Percentiles rank a stretch among this genome's conserved stretches.
phyloP scores from a whole-genome alignment of 53 echinoderm and acorn worm genomes.

The Echinometra lucunter region DNA sequence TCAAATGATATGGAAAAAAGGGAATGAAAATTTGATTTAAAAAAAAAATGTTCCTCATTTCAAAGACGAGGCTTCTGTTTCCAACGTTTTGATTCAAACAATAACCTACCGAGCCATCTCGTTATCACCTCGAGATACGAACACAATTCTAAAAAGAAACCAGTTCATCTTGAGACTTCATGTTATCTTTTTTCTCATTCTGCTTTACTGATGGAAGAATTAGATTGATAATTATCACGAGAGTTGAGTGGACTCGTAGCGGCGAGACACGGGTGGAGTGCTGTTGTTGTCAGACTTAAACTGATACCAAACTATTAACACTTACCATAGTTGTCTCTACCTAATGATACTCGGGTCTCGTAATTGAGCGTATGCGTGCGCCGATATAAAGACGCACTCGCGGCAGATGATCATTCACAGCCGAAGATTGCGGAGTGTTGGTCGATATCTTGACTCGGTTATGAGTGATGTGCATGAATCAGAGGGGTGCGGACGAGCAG shows the following conservation, averaged over 20 bases:
- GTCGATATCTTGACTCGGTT: constrained; percentile 19
- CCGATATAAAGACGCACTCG: background rate
- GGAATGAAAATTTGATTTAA: no score
- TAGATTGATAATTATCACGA: constrained; percentile 36
- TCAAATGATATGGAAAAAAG: no score
- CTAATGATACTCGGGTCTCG: background rate
- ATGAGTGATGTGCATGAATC: constrained; percentile 42
- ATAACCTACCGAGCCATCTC: background rate
- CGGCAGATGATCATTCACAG: background rate
- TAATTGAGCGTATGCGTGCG: background rate
- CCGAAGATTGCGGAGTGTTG: background rate
- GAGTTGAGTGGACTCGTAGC: background rate
- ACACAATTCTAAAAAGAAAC: background rate
- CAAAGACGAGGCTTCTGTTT: no score
- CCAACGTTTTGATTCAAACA: no score
- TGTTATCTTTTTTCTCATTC: background rate
- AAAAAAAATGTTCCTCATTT: no score
- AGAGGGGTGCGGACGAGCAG: constrained; percentile 38
- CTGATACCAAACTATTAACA: background rate
- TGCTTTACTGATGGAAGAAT: background rate
- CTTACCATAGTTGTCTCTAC: background rate
- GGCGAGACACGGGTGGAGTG: background rate
- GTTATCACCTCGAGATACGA: background rate
- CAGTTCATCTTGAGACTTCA: background rate
- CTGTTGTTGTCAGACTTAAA: background rate